Conservation (phyloP, 1,140 invertebrate genomes). For the Saccostrea cuccullata region DNA sequence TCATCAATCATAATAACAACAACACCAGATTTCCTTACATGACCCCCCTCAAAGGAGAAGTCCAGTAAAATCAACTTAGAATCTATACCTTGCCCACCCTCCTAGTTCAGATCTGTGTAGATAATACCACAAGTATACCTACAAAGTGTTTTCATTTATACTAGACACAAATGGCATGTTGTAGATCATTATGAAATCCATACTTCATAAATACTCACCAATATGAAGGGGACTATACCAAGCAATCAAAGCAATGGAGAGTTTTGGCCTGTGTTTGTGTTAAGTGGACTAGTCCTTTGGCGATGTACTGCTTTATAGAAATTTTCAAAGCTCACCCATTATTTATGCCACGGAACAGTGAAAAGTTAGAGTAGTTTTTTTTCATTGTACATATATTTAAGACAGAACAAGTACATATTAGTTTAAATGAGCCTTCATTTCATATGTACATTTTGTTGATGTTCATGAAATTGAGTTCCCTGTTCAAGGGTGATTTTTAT, state of each 20-base stretch:
- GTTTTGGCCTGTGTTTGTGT: constrained; percentile 4
- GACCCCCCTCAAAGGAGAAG: background rate
- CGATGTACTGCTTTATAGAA: background rate
- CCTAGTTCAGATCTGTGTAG: background rate
- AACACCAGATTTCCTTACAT: constrained; percentile 26
- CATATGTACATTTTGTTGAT: background rate
- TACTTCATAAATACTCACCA: background rate
- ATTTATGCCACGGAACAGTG: background rate
- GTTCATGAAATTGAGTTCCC: background rate
- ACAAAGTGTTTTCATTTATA: background rate
- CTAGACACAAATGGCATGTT: background rate
- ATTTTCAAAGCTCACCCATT: background rate
- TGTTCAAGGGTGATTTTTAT: background rate
- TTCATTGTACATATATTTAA: background rate
- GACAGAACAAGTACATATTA: background rate
- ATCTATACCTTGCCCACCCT: background rate
- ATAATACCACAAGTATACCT: background rate
- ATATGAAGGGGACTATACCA: background rate
- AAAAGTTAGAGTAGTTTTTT: background rate
- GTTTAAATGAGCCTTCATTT: background rate
- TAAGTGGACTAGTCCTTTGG: background rate
- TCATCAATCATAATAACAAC: constrained; percentile 46
- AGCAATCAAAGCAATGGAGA: constrained; percentile 5
- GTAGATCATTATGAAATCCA: background rate
- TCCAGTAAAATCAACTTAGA: background rate